Percentiles rank a stretch among this genome's conserved stretches.
Evolutionary conservation across 2,113 vertebrate genomes (phyloP).

Genomic region (Butastur rufipennis): DNA sequence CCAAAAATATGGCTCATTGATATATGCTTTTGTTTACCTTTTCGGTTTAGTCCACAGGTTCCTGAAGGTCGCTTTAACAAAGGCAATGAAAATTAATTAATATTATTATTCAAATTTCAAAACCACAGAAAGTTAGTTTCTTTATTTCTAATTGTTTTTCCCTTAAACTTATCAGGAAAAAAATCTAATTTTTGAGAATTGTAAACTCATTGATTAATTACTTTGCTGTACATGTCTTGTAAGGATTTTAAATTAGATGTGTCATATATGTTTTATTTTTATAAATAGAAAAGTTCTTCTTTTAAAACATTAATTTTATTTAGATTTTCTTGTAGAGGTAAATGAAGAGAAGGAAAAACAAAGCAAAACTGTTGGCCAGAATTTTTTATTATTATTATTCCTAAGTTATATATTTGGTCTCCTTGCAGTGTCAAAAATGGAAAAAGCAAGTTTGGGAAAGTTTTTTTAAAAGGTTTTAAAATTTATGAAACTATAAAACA

Average conservation of each 20-base stretch:
- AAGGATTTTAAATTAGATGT: not conserved
- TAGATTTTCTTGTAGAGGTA: not conserved
- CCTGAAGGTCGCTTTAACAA: not conserved
- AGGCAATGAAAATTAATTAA: not conserved
- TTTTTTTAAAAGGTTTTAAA: not conserved
- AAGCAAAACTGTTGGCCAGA: accelerated
- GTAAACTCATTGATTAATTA: not conserved
- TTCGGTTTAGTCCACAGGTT: not conserved
- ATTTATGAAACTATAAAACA: not conserved
- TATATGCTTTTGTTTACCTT: constrained; percentile 20
- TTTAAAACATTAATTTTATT: not conserved
- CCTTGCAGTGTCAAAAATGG: not conserved
- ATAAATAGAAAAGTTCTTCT: not conserved
- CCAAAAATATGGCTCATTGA: not conserved
- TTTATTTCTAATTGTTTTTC: constrained; percentile 25
- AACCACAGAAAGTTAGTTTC: not conserved
- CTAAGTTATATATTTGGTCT: not conserved
- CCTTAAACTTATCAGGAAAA: not conserved
- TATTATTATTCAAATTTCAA: not conserved
- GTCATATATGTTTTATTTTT: not conserved
- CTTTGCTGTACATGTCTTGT: not conserved
- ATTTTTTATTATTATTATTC: not conserved
- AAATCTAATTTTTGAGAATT: not conserved
- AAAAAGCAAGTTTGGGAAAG: not conserved
- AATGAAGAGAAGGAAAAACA: not conserved